Conservation (phyloP, 92 coral and sea anemone genomes). For the Phenganax marumi region DNA sequence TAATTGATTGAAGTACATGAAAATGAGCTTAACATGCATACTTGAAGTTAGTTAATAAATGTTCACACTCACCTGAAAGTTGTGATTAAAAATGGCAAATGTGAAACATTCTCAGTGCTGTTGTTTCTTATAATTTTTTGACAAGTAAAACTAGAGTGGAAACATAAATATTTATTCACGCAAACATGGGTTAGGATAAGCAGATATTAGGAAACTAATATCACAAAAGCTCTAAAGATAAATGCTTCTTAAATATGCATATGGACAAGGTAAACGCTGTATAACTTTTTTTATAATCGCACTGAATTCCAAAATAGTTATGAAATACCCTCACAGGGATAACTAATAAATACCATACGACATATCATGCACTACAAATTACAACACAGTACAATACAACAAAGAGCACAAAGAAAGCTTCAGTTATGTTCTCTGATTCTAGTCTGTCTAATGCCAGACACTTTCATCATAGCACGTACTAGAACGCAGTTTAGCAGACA, state of each 20-base stretch:
- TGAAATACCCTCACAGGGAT: no score
- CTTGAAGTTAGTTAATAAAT: background rate
- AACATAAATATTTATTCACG: background rate
- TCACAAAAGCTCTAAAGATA: no score
- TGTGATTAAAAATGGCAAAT: slow-evolving; percentile 22
- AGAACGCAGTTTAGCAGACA: no score
- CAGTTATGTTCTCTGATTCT: no score
- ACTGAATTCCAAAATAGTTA: no score
- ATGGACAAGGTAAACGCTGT: background rate
- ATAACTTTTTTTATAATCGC: background rate
- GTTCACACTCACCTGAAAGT: slow-evolving; percentile 22
- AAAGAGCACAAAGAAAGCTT: no score
- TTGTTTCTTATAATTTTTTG: slow-evolving; percentile 21
- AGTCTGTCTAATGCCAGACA: no score
- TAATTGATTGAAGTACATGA: background rate
- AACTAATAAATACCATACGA: no score
- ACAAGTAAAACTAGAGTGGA: slow-evolving; percentile 24
- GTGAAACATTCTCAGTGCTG: slow-evolving; percentile 32
- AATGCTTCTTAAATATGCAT: no score
- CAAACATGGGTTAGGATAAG: background rate
- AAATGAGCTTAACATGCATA: background rate
- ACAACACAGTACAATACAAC: no score
- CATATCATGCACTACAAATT: no score
- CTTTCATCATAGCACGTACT: no score
- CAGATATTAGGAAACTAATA: background rate